Evolutionary conservation across 2,113 vertebrate genomes (phyloP).

Genomic region (Tragelaphus strepsiceros): DNA sequence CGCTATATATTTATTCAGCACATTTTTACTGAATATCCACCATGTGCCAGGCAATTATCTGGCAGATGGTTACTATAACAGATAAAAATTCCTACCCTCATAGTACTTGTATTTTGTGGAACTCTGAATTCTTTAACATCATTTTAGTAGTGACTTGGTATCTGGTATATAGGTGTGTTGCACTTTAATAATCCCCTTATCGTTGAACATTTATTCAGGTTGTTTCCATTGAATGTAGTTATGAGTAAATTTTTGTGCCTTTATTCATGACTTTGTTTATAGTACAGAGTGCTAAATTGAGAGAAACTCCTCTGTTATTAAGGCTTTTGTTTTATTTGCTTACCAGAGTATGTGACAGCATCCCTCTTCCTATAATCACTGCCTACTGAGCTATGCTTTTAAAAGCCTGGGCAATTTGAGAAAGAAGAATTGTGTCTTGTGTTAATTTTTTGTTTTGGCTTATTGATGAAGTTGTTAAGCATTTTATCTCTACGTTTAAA

Average conservation of each 20-base stretch:
- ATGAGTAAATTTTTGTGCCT: not conserved
- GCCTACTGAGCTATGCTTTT: not conserved
- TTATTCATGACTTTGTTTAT: not conserved
- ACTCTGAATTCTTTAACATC: not conserved
- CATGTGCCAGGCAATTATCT: not conserved
- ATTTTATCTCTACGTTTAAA: not conserved
- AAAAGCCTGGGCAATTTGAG: not conserved
- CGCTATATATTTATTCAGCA: not conserved
- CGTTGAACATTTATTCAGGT: not conserved
- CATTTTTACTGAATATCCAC: not conserved
- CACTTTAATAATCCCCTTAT: not conserved
- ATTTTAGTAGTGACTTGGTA: not conserved
- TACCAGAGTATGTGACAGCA: not conserved
- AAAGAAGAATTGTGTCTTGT: not conserved
- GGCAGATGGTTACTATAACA: not conserved
- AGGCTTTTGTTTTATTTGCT: not conserved
- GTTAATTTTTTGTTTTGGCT: slow-evolving; percentile 31
- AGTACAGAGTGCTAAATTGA: not conserved
- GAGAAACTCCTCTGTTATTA: not conserved
- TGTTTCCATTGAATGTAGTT: not conserved
- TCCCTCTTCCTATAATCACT: not conserved
- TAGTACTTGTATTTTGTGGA: not conserved
- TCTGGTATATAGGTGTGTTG: not conserved
- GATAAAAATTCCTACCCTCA: not conserved
- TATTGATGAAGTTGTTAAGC: not conserved